These are phyloP conservation scores for Spilogale gracilis DNA, from an alignment of 2,113 vertebrate genomes.

Conservation along the genomic window DNA sequence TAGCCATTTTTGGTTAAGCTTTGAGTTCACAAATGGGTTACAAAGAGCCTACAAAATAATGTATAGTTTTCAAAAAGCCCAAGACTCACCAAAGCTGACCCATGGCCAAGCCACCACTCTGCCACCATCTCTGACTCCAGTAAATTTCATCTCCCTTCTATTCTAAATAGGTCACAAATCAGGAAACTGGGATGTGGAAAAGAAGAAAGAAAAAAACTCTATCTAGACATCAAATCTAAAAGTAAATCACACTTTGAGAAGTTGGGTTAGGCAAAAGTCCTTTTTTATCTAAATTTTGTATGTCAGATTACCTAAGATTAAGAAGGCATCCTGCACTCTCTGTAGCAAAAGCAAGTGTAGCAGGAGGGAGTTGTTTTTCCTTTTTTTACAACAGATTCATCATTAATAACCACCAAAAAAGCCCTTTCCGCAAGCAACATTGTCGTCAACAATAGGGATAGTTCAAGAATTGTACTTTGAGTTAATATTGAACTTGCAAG, in stretches of 20 bases:
- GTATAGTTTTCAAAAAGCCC: background rate
- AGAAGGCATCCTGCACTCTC: constrained; percentile 77
- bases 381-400: constrained; percentile 74
- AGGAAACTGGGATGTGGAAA: constrained; percentile 12
- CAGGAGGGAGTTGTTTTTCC: constrained; percentile 70
- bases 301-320: constrained; percentile 85
- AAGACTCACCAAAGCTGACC: background rate
- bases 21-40: background rate
- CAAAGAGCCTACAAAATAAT: background rate
- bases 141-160: background rate
- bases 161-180: constrained; percentile 5
- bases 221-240: constrained; percentile 82
- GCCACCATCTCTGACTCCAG: background rate
- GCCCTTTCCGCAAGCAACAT: constrained; percentile 57
- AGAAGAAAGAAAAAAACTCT: constrained; percentile 75
- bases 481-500: constrained; percentile 87
- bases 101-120: background rate
- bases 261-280: constrained; percentile 82
- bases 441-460: constrained; percentile 70
- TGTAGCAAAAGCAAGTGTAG: constrained; percentile 57
- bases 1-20: background rate
- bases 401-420: constrained; percentile 79
- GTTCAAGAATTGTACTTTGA: constrained; percentile 84
- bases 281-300: constrained; percentile 86
- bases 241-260: constrained; percentile 84